Base-by-base conservation (phyloP, 2,113 vertebrate genomes). In the Dascyllus trimaculatus region DNA sequence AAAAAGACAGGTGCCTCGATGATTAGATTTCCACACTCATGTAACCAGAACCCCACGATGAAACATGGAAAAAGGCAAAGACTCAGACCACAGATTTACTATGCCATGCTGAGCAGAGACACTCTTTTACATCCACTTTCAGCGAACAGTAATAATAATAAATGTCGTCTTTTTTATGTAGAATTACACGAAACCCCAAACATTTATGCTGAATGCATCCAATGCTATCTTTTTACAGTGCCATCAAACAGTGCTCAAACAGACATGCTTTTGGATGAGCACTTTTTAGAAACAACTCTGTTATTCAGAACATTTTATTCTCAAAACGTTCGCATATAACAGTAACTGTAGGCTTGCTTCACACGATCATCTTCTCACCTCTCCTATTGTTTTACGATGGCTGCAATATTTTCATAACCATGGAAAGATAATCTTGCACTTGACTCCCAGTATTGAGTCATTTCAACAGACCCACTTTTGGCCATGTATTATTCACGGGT, bases 401-500 rank as follows among this genome's bases (percentile, higher is more conserved):
- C 93, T 93, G 95, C 95, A 93, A 96, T 96, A 96, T 95, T 97
- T 98, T 98, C 95, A 97, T 97, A 92, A 96, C 95, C 94, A 93
- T 93, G 94, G 96, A 96, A 97, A 97, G 96, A 97, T 97, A 97
- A 98, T 98, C 96, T 98, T 93, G 95, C 96, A 97, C 96, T 98
- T 98, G 96, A 97, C 96, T 98, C 96, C 95, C 94, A 95, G 96
- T 97, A 98, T 97, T 96, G 95, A 98, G 96, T 96, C 96, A 96
- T 98, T 97, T 98, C 96, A 97, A 96, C 96, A 94, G 96, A 96
- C 95, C 95, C 95, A 97, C 95, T 97, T 97, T 93, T 92, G 94
- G 93, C 96, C 95, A 95, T 99, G 97, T 96, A 99, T 99, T 97
- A 99, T 98, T 97, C 96, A 99, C 96, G 95, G 95, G 94, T 96